These are phyloP conservation scores for Strigamia maritima DNA, from an alignment of 2,888 invertebrate genomes.

Conservation along the genomic window DNA sequence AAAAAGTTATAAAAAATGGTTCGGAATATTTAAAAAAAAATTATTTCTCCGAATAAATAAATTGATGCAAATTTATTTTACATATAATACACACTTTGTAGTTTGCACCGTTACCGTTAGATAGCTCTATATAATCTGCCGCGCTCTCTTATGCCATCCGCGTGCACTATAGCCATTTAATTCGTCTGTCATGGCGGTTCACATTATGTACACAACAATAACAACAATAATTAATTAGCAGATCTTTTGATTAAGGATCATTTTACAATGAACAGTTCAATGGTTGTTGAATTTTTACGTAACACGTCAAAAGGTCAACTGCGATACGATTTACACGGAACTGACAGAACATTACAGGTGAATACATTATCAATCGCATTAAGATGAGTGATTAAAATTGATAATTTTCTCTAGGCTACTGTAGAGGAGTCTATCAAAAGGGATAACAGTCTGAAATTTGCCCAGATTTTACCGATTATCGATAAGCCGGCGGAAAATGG, in stretches of 20 bases:
- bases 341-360: conserved; percentile 34
- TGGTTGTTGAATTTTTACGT: conserved; percentile 40
- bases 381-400: too few relatives aligned
- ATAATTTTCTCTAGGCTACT: not conserved
- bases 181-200: too few relatives aligned
- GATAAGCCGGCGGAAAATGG: not conserved
- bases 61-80: too few relatives aligned
- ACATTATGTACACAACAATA: too few relatives aligned
- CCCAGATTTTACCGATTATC: not conserved
- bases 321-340: conserved; percentile 43
- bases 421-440: not conserved
- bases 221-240: too few relatives aligned
- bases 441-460: not conserved
- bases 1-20: too few relatives aligned
- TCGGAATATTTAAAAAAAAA: not conserved
- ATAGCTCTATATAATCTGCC: too few relatives aligned
- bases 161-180: too few relatives aligned
- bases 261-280: not conserved
- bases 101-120: too few relatives aligned
- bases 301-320: conserved; percentile 43
- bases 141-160: too few relatives aligned
- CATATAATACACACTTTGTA: too few relatives aligned
- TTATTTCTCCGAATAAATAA: too few relatives aligned
- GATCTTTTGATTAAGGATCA: not conserved
- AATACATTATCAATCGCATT: not conserved